A percentile compares a stretch with the other conserved stretches of the same genome.
These are phyloP conservation scores for Orthonyx spaldingii DNA, from an alignment of 2,113 vertebrate species.

Conservation along the genomic window DNA sequence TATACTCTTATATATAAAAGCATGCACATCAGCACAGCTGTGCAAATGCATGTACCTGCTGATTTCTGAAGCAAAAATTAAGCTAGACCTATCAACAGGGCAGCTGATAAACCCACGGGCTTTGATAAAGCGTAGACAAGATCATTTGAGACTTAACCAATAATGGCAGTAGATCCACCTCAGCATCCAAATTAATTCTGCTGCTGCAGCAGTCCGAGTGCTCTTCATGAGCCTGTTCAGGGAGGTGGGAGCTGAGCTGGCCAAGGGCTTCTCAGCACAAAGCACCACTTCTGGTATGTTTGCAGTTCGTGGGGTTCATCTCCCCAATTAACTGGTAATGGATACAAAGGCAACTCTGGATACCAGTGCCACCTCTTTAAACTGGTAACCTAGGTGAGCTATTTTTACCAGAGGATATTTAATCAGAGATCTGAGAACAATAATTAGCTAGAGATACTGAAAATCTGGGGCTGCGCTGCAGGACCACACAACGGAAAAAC, in stretches of 20 bases:
- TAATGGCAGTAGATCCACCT: neutral
- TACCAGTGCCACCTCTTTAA: neutral
- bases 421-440: neutral
- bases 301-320: neutral
- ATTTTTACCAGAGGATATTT: neutral
- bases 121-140: neutral
- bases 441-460: neutral
- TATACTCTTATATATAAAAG: neutral
- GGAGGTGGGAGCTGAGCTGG: neutral
- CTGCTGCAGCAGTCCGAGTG: fast-evolving
- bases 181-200: neutral
- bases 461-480: neutral
- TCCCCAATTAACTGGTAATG: neutral
- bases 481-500: neutral
- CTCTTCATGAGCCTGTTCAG: neutral
- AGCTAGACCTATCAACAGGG: neutral
- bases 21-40: no score
- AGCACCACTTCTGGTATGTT: fast-evolving
- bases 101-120: neutral
- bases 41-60: fast-evolving
- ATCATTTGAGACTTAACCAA: neutral
- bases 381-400: neutral
- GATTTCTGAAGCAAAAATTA: neutral
- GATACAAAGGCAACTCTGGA: neutral
- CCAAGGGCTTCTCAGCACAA: neutral